Conservation (phyloP, 2,113 vertebrate genomes). For the Poeciliopsis prolifica region DNA sequence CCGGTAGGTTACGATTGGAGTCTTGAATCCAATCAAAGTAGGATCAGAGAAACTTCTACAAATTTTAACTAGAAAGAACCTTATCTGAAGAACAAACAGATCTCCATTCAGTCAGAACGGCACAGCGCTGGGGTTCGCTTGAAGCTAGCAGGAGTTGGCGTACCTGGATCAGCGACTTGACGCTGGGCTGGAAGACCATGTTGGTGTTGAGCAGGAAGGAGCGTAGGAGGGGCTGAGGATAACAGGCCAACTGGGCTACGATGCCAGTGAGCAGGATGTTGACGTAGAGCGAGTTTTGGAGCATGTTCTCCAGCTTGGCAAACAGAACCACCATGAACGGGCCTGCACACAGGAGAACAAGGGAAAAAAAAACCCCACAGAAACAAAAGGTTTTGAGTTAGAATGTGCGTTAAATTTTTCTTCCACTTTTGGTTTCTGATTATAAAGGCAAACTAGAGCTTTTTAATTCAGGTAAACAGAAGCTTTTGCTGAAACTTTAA, state of each 20-base stretch:
- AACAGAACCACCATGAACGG: slow-evolving; percentile 92
- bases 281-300: slow-evolving; percentile 96
- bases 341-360: too few species aligned
- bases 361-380: too few species aligned
- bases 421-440: neutral
- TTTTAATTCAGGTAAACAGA: too few species aligned
- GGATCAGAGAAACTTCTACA: neutral
- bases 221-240: slow-evolving; percentile 94
- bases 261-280: slow-evolving; percentile 97
- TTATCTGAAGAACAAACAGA: neutral
- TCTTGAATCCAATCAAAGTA: neutral
- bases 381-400: neutral
- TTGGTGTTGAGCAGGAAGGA: slow-evolving; percentile 99
- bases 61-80: neutral
- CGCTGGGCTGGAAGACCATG: slow-evolving; percentile 99
- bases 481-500: too few species aligned
- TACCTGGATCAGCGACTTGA: slow-evolving; percentile 98
- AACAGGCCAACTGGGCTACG: slow-evolving; percentile 92
- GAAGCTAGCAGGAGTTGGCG: neutral
- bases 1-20: neutral
- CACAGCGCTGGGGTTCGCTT: neutral
- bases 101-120: neutral
- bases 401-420: neutral
- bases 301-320: slow-evolving; percentile 96
- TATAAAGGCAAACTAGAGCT: too few species aligned